Conservation (phyloP, 2,797 vertebrate species). For the Anguilla obscura region DNA sequence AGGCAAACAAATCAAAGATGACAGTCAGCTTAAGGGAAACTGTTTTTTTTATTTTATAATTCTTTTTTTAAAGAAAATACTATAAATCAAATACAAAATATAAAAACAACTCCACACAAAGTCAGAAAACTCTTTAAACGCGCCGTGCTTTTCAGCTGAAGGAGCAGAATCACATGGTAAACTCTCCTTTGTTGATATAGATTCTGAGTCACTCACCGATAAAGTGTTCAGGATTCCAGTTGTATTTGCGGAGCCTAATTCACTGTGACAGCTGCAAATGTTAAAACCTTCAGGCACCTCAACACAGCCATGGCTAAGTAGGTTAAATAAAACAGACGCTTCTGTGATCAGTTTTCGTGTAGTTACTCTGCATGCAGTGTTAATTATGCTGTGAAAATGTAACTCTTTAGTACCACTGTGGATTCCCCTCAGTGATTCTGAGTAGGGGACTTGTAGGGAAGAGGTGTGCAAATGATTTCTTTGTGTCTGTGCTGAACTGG, state of each 20-base stretch:
- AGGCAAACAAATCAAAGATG: constrained; percentile 5
- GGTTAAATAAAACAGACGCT: constrained; percentile 73
- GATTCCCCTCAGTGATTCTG: no score
- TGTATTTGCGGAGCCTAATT: constrained; percentile 76
- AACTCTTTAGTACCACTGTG: no score
- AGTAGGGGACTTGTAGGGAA: no score
- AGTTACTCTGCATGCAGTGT: constrained; percentile 53
- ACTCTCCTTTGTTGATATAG: constrained; percentile 5
- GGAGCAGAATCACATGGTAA: constrained; percentile 17
- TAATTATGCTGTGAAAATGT: constrained; percentile 26
- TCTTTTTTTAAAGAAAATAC: no score
- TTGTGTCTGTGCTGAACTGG: no score
- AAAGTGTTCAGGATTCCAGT: constrained; percentile 68
- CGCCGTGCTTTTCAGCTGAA: background rate
- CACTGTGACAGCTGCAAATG: constrained; percentile 78
- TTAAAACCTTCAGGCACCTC: constrained; percentile 72
- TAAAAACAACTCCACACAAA: background rate
- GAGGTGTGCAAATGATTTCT: no score
- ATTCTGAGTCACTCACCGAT: constrained; percentile 63
- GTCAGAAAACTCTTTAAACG: background rate
- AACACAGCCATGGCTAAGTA: constrained; percentile 70
- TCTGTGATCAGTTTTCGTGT: constrained; percentile 70
- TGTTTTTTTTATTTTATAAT: background rate
- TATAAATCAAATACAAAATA: no score
- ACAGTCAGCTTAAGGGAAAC: background rate